Conservation (phyloP, 2,113 vertebrate genomes). For the Oxyura jamaicensis region DNA sequence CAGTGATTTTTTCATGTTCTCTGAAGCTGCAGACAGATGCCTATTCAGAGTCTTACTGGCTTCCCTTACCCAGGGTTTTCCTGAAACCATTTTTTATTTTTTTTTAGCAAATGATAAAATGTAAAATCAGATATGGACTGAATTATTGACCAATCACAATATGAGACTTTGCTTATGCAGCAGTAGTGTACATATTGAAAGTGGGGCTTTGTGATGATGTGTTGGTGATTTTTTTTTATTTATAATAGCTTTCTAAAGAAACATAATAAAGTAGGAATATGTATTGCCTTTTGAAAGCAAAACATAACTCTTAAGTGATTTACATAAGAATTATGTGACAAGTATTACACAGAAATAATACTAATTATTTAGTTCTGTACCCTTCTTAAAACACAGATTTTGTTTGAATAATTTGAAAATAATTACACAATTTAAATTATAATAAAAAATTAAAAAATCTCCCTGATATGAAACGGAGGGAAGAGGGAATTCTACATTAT, state of each 20-base stretch:
- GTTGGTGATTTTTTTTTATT: background rate
- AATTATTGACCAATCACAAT: background rate
- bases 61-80: background rate
- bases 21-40: background rate
- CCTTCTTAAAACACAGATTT: background rate
- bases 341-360: background rate
- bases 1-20: background rate
- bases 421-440: background rate
- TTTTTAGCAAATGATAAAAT: background rate
- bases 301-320: background rate
- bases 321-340: background rate
- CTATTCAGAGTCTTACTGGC: rapidly evolving
- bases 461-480: background rate
- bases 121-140: rapidly evolving
- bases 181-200: background rate
- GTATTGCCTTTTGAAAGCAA: background rate
- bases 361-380: background rate
- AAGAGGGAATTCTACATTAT: background rate
- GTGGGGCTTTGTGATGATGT: rapidly evolving
- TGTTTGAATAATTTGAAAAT: background rate
- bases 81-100: rapidly evolving
- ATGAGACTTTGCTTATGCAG: rapidly evolving
- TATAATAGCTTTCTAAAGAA: background rate
- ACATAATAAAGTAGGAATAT: background rate
- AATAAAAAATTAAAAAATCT: no score